Evolutionary conservation across 1,140 invertebrate species (phyloP).

Genomic region (Heliconius eleuchia): DNA sequence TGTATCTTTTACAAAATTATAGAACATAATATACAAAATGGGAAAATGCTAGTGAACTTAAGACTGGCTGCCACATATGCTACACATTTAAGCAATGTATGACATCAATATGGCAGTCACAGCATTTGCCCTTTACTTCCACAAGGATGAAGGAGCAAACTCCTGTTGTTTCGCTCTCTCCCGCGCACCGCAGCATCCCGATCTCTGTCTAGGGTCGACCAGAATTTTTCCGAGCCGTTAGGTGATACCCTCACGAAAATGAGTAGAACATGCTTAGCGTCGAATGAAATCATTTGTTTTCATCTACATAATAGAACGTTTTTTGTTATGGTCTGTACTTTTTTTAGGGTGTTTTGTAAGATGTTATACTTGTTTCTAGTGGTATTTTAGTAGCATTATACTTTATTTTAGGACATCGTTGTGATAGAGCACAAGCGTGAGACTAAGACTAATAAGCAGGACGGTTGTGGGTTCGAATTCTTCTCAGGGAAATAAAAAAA

Average conservation of each 20-base stretch:
- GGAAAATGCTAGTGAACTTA: constrained; percentile 31
- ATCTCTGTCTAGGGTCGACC: constrained; percentile 29
- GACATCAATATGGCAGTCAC: constrained; percentile 48
- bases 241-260: constrained; percentile 35
- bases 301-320: constrained; percentile 41
- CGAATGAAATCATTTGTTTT: constrained; percentile 54
- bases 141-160: constrained; percentile 24
- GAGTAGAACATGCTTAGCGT: constrained; percentile 39
- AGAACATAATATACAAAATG: constrained; percentile 27
- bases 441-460: too few species aligned
- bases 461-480: too few species aligned
- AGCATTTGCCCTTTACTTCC: constrained; percentile 41
- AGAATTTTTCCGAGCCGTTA: constrained; percentile 47
- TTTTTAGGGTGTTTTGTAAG: constrained; percentile 13
- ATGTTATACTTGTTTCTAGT: neutral
- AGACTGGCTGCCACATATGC: constrained; percentile 45
- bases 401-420: too few species aligned
- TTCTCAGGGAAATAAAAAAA: too few species aligned
- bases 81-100: constrained; percentile 53
- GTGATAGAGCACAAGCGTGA: too few species aligned
- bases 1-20: constrained; percentile 36
- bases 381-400: too few species aligned
- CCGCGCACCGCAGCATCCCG: constrained; percentile 13
- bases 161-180: constrained; percentile 23
- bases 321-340: constrained; percentile 25